Evolutionary conservation across 2,888 invertebrate genomes (phyloP).

Genomic region (Masnerella sp.): DNA sequence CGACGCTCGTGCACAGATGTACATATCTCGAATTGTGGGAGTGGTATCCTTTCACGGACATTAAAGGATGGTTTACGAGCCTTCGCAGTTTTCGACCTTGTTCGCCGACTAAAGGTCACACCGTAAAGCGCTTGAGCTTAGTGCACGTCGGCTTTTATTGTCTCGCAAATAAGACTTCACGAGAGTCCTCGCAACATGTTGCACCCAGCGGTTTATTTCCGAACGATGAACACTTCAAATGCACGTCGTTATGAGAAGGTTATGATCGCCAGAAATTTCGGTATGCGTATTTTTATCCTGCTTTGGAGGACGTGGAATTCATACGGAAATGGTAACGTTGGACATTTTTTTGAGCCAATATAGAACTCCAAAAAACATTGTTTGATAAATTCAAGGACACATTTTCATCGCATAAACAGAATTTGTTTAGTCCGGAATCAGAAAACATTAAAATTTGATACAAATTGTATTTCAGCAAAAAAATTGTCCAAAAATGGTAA

Average conservation of each 20-base stretch:
- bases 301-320: no score
- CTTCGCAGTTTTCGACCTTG: slow-evolving; percentile 69
- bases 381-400: no score
- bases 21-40: slow-evolving; percentile 65
- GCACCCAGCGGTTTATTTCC: slow-evolving; percentile 14
- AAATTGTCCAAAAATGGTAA: no score
- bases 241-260: no score
- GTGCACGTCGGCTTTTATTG: slow-evolving; percentile 62
- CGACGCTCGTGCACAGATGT: slow-evolving; percentile 24
- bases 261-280: slow-evolving; percentile 1
- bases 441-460: no score
- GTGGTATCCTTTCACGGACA: slow-evolving; percentile 72
- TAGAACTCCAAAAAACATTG: no score
- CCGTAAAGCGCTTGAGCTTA: slow-evolving; percentile 54
- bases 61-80: slow-evolving; percentile 70
- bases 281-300: background rate
- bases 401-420: no score
- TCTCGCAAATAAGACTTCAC: slow-evolving; percentile 41
- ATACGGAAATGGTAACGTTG: no score
- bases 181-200: slow-evolving; percentile 10
- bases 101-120: slow-evolving; percentile 70
- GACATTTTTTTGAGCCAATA: no score
- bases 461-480: no score
- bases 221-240: no score
- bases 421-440: no score